phyloP scores from a whole-genome alignment of 2,113 vertebrate genomes.

The Catagonus wagneri region DNA sequence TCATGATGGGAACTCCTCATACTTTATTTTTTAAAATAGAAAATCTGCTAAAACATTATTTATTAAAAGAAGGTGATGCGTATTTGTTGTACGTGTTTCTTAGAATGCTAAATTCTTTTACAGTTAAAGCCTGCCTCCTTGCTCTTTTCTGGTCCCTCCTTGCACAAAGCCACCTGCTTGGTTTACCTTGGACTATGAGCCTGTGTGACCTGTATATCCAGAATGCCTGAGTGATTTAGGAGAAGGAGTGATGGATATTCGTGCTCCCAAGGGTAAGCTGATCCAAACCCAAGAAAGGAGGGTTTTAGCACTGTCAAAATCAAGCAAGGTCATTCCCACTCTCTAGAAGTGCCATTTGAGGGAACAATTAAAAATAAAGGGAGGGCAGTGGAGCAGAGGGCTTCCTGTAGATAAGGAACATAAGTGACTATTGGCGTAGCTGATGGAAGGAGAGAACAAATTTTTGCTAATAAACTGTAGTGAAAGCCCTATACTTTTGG shows the following conservation, averaged over 20 bases:
- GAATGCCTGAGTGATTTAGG: background rate
- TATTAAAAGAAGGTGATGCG: background rate
- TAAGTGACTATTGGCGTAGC: background rate
- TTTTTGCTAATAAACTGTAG: slow-evolving; percentile 22
- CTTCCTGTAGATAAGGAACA: background rate
- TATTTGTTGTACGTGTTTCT: background rate
- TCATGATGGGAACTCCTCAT: too few relatives aligned
- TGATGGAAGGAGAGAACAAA: background rate
- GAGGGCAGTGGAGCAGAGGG: background rate
- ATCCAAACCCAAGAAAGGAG: background rate
- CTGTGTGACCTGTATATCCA: background rate
- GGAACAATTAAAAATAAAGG: background rate
- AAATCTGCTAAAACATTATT: background rate
- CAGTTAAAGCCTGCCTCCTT: background rate
- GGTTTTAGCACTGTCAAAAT: background rate
- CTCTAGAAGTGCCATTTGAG: background rate
- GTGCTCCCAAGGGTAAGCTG: background rate
- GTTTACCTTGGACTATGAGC: background rate
- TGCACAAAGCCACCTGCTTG: background rate
- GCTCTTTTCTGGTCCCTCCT: background rate
- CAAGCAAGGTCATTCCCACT: background rate
- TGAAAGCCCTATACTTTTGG: slow-evolving; percentile 21
- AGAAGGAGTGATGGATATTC: background rate
- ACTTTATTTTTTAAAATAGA: background rate
- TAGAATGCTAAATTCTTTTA: slow-evolving; percentile 11